Conservation (phyloP, 2,888 invertebrate genomes). For the Philereme transversata region DNA sequence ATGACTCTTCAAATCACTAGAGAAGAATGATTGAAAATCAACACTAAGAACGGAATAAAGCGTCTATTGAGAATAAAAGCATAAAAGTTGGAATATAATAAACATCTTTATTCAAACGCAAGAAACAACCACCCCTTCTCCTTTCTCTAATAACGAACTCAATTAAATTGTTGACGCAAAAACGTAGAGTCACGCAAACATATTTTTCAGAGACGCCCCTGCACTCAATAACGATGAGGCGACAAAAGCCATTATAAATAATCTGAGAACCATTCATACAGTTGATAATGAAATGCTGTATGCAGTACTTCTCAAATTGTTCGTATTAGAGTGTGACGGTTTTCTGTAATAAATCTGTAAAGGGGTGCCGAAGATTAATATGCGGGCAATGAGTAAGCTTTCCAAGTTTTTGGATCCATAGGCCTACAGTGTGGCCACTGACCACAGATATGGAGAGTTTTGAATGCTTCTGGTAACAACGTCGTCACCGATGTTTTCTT, state of each 20-base stretch:
- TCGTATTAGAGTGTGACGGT: constrained; percentile 65
- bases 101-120: constrained; percentile 43
- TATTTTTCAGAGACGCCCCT: constrained; percentile 40
- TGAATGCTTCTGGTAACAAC: background rate
- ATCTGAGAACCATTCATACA: constrained; percentile 48
- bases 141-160: constrained; percentile 40
- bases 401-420: constrained; percentile 56
- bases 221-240: constrained; percentile 52
- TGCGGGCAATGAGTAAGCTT: constrained; percentile 60
- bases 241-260: constrained; percentile 52
- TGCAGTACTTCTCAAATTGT: constrained; percentile 53
- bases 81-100: constrained; percentile 13
- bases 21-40: constrained; percentile 2
- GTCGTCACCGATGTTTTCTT: no score
- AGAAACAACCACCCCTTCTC: constrained; percentile 39
- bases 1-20: background rate
- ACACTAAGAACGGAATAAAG: background rate
- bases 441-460: constrained; percentile 17
- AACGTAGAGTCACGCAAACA: constrained; percentile 51
- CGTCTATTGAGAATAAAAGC: constrained; percentile 3
- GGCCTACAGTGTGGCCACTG: constrained; percentile 27
- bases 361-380: constrained; percentile 66
- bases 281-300: constrained; percentile 54
- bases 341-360: constrained; percentile 55
- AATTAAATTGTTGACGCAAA: constrained; percentile 50